Percentiles rank a stretch among this genome's conserved stretches.
Conservation (phyloP, 2,113 vertebrate genomes). For the Siniperca knerii region DNA sequence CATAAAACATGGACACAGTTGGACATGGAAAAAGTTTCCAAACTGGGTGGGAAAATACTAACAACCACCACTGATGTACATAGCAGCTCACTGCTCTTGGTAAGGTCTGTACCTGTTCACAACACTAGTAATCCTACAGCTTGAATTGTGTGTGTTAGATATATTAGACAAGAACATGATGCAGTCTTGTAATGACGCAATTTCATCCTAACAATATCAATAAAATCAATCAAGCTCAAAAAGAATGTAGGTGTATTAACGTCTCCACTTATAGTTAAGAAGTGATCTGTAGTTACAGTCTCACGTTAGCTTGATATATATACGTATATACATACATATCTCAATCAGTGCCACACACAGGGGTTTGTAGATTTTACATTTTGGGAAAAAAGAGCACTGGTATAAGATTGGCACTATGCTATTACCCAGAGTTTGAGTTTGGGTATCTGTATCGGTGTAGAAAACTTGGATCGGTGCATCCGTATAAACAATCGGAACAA, state of each 20-base stretch:
- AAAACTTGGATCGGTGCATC: neutral
- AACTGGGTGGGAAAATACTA: neutral
- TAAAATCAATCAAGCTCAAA: neutral
- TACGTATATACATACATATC: too few relatives aligned
- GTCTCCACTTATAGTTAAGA: neutral
- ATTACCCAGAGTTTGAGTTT: too few relatives aligned
- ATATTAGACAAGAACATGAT: neutral
- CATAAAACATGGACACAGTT: neutral
- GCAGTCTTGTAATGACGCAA: neutral
- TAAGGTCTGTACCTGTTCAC: neutral
- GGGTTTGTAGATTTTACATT: neutral
- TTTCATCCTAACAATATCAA: neutral
- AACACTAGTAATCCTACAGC: neutral
- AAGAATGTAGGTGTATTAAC: neutral
- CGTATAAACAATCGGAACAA: neutral
- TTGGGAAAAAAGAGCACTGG: neutral
- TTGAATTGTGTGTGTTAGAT: neutral
- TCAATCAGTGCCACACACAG: neutral
- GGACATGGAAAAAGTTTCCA: neutral
- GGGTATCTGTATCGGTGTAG: neutral
- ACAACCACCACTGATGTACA: neutral
- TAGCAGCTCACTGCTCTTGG: neutral
- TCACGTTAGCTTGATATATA: neutral
- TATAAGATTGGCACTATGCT: neutral
- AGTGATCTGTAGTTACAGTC: neutral